Evolutionary conservation across 92 coral and sea anemone genomes (phyloP), one percentile per base, ranked within the genome.

Genomic region (Desmophyllum pertusum): DNA sequence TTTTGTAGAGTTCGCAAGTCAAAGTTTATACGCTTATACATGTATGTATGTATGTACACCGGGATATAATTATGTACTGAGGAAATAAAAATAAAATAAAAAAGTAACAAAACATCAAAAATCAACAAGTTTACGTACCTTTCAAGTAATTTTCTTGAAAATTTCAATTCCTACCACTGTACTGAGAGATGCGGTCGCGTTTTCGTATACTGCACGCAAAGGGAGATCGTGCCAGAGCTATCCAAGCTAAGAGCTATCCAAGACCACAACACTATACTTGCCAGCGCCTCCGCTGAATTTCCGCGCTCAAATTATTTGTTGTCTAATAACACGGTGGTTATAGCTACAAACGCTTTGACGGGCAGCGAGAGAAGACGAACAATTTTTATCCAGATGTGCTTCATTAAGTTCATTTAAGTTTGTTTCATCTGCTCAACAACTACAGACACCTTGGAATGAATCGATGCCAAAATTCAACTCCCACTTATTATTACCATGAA

Each of bases 341-440:
- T 23, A 21, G 63, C 64, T 75, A 38, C 30, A 41, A 29, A 33
- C 15, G 29, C 42, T 18, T 5, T 50, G 29, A 19, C 21, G 43
- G 19, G 33, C 31, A 11, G 29, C 18, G n/a, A 69, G 23, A 29
- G 13, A 67, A 67, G 27, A 36, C n/a, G 25, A 6, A 35, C 8
- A 67, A 38, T 23, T 35, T 19, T 36, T 35, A 17, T 36, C 45
- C 73, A 67, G 73, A 36, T 75, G 79, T 10, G 31, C 30, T 45
- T 48, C 51, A 36, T 39, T 77, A 57, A 39, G 37, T 51, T 42
- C 48, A 14, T 18, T 38, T 10, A 40, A 39, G 3, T 39, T 61
- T 38, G 17, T 37, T 57, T 18, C 81, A 39, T 33, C 63, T 75
- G 79, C 23, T 55, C 50, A 17, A 73, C 69, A n/a, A 59, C 31